Evolutionary conservation across 2,797 vertebrate species (phyloP).

Genomic region (Acestrorhynchus altus): DNA sequence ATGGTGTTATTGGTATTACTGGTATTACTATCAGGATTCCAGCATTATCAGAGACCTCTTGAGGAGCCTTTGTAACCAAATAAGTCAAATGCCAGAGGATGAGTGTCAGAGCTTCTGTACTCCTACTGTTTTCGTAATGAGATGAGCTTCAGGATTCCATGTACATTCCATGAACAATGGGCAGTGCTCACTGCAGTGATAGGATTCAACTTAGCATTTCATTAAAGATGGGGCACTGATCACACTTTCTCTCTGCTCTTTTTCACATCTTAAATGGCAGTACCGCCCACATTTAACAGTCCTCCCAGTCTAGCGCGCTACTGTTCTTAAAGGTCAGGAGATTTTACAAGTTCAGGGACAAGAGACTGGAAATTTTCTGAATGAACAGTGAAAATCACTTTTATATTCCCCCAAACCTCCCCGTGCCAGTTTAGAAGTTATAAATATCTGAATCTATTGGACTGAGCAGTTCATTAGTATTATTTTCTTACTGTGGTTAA

Average conservation of each 20-base stretch:
- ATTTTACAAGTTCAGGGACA: slow-evolving; percentile 35
- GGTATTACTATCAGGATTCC: too few relatives aligned
- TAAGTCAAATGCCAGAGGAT: neutral
- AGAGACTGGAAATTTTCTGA: slow-evolving; percentile 15
- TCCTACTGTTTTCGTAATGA: slow-evolving; percentile 4
- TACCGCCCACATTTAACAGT: slow-evolving; percentile 29
- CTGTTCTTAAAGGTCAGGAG: slow-evolving; percentile 56
- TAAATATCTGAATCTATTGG: too few relatives aligned
- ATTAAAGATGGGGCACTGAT: slow-evolving; percentile 17
- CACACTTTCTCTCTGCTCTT: slow-evolving; percentile 34
- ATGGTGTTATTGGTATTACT: too few relatives aligned
- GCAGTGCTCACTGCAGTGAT: slow-evolving; percentile 19
- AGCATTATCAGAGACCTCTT: neutral
- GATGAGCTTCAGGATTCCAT: neutral
- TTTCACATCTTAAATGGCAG: slow-evolving; percentile 18
- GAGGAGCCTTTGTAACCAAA: neutral
- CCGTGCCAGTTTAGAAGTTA: too few relatives aligned
- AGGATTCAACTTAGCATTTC: slow-evolving; percentile 31
- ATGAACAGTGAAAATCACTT: too few relatives aligned
- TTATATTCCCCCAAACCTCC: too few relatives aligned
- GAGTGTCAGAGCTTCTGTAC: neutral
- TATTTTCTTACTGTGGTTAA: too few relatives aligned
- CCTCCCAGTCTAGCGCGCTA: slow-evolving; percentile 16
- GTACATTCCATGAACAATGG: slow-evolving; percentile 27
- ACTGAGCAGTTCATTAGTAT: too few relatives aligned